phyloP scores from a whole-genome alignment of 2,113 vertebrate species.

The Macaca fascicularis region DNA sequence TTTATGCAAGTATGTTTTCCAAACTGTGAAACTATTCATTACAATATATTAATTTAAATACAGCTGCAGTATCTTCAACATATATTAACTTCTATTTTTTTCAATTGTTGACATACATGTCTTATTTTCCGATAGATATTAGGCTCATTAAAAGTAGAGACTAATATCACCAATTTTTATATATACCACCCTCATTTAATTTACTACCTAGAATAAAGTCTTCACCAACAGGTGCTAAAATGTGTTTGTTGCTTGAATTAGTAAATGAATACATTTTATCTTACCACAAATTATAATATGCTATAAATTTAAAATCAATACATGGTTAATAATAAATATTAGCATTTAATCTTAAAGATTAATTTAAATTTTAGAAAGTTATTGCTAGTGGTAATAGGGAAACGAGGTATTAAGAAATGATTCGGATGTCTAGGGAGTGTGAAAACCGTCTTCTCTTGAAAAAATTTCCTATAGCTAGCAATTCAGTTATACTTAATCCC shows the following conservation, averaged over 20 bases:
- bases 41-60: constrained; percentile 22
- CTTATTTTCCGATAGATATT: neutral
- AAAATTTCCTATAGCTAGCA: neutral
- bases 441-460: neutral
- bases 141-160: neutral
- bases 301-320: neutral
- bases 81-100: neutral
- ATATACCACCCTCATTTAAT: neutral
- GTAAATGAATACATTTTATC: neutral
- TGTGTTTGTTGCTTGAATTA: neutral
- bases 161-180: neutral
- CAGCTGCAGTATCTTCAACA: neutral
- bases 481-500: constrained; percentile 2
- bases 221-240: neutral
- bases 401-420: neutral
- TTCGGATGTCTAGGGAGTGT: neutral
- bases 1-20: neutral
- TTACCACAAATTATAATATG: neutral
- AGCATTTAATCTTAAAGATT: neutral
- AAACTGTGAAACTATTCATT: neutral
- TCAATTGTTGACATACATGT: neutral
- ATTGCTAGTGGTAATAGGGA: neutral
- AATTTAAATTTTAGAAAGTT: neutral
- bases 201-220: neutral
- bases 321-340: neutral